Conservation (phyloP, 2,888 invertebrate genomes). For the Allophyes oxyacanthae region DNA sequence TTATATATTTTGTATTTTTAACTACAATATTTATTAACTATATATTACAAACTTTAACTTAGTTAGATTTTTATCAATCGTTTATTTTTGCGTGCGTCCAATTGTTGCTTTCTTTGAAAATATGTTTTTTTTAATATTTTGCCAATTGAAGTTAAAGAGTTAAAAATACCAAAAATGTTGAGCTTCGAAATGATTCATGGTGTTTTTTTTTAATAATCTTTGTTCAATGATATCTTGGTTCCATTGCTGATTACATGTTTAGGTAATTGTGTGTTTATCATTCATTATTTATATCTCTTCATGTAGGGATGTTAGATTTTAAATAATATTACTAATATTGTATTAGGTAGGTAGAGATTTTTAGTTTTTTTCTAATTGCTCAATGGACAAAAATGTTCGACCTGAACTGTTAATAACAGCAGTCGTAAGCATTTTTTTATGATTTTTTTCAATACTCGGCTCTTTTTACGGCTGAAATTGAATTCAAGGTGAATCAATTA, state of each 20-base stretch:
- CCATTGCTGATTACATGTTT: too few species aligned
- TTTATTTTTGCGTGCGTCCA: constrained; percentile 71
- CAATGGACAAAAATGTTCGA: too few species aligned
- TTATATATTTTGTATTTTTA: constrained; percentile 88
- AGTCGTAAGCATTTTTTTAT: constrained; percentile 1
- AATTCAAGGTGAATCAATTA: constrained; percentile 10
- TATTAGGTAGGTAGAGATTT: too few species aligned
- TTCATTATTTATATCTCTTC: too few species aligned
- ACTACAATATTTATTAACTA: constrained; percentile 88
- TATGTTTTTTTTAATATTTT: constrained; percentile 28
- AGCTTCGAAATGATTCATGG: neutral
- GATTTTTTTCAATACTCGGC: constrained; percentile 9
- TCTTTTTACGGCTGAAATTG: neutral
- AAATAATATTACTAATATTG: too few species aligned
- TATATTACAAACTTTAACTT: constrained; percentile 89
- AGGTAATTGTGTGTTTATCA: too few species aligned
- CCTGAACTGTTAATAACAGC: constrained; percentile 6
- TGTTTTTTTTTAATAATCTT: too few species aligned
- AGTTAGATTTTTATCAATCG: constrained; percentile 86
- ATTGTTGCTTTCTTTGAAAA: constrained; percentile 68
- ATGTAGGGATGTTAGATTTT: too few species aligned
- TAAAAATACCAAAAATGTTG: constrained; percentile 21
- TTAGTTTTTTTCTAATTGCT: too few species aligned
- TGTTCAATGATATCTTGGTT: too few species aligned
- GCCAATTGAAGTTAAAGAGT: constrained; percentile 46